These are phyloP conservation scores for Butorides virescens DNA, from an alignment of 2,113 vertebrate species.

Conservation along the genomic window DNA sequence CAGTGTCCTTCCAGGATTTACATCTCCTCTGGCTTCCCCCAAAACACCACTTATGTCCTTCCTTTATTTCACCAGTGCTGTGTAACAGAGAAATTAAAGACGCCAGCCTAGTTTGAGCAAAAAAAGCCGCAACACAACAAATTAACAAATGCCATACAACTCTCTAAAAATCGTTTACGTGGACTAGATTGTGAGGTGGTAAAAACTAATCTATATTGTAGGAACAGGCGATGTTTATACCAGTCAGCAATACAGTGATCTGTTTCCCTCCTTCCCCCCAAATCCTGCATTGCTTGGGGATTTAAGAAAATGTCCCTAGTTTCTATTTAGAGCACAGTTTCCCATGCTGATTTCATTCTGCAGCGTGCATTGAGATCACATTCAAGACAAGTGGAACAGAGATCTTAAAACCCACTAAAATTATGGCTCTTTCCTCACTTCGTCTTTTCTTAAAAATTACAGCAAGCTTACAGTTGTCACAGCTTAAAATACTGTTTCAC, in stretches of 20 bases:
- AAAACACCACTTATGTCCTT: not conserved
- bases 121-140: not conserved
- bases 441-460: not conserved
- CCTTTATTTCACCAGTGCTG: not conserved
- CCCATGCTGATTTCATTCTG: not conserved
- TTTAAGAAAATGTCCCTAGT: not conserved
- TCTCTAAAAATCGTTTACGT: not conserved
- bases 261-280: not conserved
- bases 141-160: not conserved
- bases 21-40: fast-evolving
- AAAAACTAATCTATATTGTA: not conserved
- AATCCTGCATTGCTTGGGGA: not conserved
- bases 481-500: not conserved
- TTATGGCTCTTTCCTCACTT: not conserved
- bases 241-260: not conserved
- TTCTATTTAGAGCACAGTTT: not conserved
- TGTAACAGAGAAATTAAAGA: not conserved
- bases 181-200: not conserved
- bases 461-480: not conserved
- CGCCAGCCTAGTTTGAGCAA: not conserved
- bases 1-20: not conserved
- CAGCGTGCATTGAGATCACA: not conserved
- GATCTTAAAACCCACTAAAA: not conserved
- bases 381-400: not conserved
- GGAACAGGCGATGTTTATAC: not conserved